Percentiles rank a stretch among this genome's conserved stretches.
These are phyloP conservation scores for Centropyge bicolor DNA, from an alignment of 2,797 vertebrate species.

Conservation along the genomic window DNA sequence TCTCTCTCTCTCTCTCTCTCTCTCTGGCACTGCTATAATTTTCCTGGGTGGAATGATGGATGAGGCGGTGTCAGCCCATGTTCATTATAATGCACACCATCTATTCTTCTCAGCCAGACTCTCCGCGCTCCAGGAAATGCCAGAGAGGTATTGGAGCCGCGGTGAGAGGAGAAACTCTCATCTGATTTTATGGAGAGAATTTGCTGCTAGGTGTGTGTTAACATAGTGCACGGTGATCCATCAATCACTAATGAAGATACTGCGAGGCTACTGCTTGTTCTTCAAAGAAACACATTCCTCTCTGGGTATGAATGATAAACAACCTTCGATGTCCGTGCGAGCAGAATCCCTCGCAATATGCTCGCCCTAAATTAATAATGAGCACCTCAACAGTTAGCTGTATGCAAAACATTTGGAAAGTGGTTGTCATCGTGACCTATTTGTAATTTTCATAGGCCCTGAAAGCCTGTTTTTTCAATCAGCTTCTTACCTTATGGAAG, in stretches of 20 bases:
- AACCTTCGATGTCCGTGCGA: conserved; percentile 45
- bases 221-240: conserved; percentile 72
- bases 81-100: conserved; percentile 98
- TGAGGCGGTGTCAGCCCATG: conserved; percentile 92
- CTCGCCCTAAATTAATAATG: conserved; percentile 72
- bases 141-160: conserved; percentile 76
- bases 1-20: conserved; percentile 51
- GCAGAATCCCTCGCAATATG: conserved; percentile 57
- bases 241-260: conserved; percentile 84
- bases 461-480: background rate
- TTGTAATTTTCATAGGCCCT: conserved; percentile 7
- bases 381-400: conserved; percentile 40
- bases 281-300: conserved; percentile 58
- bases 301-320: conserved; percentile 64
- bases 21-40: conserved; percentile 84
- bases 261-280: conserved; percentile 58
- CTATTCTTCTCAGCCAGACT: conserved; percentile 92
- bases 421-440: conserved; percentile 28
- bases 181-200: conserved; percentile 79
- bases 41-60: conserved; percentile 91
- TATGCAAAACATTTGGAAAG: conserved; percentile 45
- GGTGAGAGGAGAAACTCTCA: conserved; percentile 76
- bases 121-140: conserved; percentile 90
- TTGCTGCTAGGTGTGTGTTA: conserved; percentile 79
- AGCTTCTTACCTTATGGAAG: background rate